Evolutionary conservation across 92 coral and sea anemone species (phyloP).

Genomic region (Zoanthus sansibaricus): DNA sequence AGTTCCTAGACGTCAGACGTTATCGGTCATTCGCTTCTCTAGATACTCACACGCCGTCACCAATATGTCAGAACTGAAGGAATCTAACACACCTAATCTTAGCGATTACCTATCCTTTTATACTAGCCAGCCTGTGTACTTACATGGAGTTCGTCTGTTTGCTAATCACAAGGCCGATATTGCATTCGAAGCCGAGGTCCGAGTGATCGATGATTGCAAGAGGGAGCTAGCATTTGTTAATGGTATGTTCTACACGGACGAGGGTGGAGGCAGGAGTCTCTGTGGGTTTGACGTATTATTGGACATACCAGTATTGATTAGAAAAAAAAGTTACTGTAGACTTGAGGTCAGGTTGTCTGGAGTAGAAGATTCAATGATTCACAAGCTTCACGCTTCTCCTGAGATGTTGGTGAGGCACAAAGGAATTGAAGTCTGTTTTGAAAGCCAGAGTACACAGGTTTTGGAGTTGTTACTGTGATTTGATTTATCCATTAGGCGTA

Average conservation of each 20-base stretch:
- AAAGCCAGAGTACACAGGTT: conserved; percentile 63
- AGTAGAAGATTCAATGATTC: conserved; percentile 21
- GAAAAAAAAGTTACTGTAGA: conserved; percentile 23
- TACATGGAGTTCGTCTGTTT: conserved; percentile 39
- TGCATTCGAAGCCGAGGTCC: conserved; percentile 34
- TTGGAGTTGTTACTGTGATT: conserved; percentile 54
- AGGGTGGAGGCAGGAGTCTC: not conserved
- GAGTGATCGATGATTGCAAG: conserved; percentile 20
- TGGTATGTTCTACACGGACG: conserved; percentile 23
- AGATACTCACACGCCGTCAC: not conserved
- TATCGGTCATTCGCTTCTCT: conserved; percentile 35
- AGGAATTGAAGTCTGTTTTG: conserved; percentile 63
- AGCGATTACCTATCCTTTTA: conserved; percentile 18
- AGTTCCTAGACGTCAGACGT: conserved; percentile 39
- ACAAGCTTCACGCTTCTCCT: conserved; percentile 27
- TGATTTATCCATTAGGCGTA: not conserved
- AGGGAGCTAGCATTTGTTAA: conserved; percentile 28
- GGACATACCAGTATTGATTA: conserved; percentile 25
- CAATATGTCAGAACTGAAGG: not conserved
- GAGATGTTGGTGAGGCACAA: conserved; percentile 32
- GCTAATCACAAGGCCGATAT: conserved; percentile 19
- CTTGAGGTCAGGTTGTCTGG: conserved; percentile 31
- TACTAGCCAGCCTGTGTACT: conserved; percentile 31
- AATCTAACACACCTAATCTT: conserved; percentile 5
- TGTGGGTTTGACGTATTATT: conserved; percentile 44